Evolutionary conservation across 2,113 vertebrate genomes (phyloP), one percentile per base, ranked within the genome.

Genomic region (Lamprotornis superbus): DNA sequence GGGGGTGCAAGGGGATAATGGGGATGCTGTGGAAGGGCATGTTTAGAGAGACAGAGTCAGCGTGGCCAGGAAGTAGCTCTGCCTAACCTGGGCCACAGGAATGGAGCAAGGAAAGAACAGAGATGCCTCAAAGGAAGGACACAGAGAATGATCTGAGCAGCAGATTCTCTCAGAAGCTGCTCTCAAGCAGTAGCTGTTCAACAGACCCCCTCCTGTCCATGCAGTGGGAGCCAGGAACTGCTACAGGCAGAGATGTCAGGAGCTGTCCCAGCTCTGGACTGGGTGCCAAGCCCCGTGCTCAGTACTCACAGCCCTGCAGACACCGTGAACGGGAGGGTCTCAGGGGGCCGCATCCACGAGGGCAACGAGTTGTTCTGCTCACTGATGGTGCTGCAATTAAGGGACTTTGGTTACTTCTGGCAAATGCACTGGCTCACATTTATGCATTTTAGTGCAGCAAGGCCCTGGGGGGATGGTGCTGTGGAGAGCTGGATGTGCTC

Each of bases 291-390:
- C 17, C 81, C 56, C 5, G 1, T 1, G 14, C 31, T 7, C 5
- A 15, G 40, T 79, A 95, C 96, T 97, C 30, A 96, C 96, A 87
- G 33, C 10, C 59, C 71, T 82, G 74, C 60, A 64, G 77, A 21
- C 6, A 13, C 0, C 0, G 16, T 0, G 1, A 69, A 91, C 0
- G 92, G 95, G 40, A 81, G 71, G 31, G 61, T 91, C 67, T 37
- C 12, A 0, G 96, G 94, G 19, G 67, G 44, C 73, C 96, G 92
- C 8, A 96, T n/a, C 30, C 57, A 11, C 1, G 85, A n/a, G 56
- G 95, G 96, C 75, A 96, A 5, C 4, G 7, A 44, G 31, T 87
- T 93, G 84, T 71, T 94, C 7, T 40, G 61, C 30, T 68, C 87
- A 35, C 16, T 63, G 67, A 20, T 3, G 31, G 49, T 3, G 24